phyloP scores from a whole-genome alignment of 2,113 vertebrate species.

The Zosterops hypoxanthus region DNA sequence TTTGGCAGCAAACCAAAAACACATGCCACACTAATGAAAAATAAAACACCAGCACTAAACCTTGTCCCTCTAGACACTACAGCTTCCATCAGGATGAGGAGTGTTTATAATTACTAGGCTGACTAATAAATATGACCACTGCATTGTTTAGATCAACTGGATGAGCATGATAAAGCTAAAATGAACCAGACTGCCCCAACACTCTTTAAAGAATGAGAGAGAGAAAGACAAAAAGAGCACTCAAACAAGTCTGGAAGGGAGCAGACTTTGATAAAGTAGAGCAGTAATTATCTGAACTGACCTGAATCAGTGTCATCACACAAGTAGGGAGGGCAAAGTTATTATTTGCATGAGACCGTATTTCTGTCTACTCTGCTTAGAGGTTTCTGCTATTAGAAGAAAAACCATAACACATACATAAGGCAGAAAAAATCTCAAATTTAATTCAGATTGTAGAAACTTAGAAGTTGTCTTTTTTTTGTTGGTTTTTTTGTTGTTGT shows the following conservation, averaged over 20 bases:
- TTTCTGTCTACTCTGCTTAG: background rate
- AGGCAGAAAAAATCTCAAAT: background rate
- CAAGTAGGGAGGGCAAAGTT: background rate
- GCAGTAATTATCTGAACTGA: background rate
- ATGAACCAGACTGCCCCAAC: background rate
- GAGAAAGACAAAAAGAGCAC: background rate
- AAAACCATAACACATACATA: background rate
- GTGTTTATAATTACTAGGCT: background rate
- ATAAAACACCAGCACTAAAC: background rate
- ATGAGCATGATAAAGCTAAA: background rate
- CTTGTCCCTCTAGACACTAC: background rate
- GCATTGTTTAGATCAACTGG: background rate
- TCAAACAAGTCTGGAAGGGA: background rate
- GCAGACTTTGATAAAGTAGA: background rate
- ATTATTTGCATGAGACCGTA: accelerated
- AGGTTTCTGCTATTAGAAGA: background rate
- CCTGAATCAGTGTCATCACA: background rate
- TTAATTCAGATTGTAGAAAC: background rate
- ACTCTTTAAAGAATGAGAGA: background rate
- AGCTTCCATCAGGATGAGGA: background rate
- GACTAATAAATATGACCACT: background rate
- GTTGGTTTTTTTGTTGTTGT: background rate
- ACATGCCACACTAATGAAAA: background rate
- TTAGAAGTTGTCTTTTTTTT: background rate
- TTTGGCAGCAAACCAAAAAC: background rate